Evolutionary conservation across 2,888 invertebrate genomes (phyloP), one percentile per base, ranked within the genome.

Genomic region (Melangyna quadrimaculata): DNA sequence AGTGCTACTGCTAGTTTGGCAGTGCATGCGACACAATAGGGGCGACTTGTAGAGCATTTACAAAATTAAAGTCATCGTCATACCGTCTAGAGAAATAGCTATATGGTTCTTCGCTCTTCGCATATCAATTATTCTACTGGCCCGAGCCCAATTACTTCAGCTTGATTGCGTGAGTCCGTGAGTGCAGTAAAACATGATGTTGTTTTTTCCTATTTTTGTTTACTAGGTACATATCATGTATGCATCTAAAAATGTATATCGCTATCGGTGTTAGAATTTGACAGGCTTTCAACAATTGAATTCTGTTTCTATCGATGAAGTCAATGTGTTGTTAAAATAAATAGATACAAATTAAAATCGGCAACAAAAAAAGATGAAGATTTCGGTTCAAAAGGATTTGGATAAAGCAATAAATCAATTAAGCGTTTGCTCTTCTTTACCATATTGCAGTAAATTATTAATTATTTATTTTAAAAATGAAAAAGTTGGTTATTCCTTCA

Each of bases 91-190:
- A 48, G 48, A 67, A 67, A 45, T 45, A n/a, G n/a, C n/a, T n/a
- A 48, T 48, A 48, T 67, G 65, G 48, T 48, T 48, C 32, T 32
- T 67, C n/a, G n/a, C 37, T 29, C 45, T 55, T 57, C 51, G n/a
- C n/a, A 74, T 53, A 78, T 84, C 78, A 78, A 84, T 84, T 78
- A 78, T 69, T 73, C 48, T 27, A 67, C 53, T 74, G 71, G 70
- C n/a, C 24, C 37, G 67, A 78, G 74, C 83, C 74, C 70, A 78
- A 84, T 78, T 84, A 84, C 74, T 74, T 84, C 74, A 29, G 78
- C 83, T 84, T 78, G 78, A 84, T 84, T 84, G 83, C 83, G 83
- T 84, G 78, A 73, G 74, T 74, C 53, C 74, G 78, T 84, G 83
- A 73, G 74, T 78, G 83, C 83, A 75, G 22, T 51, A 48, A 72